Evolutionary conservation across 2,113 vertebrate genomes (phyloP).

Genomic region (Calyptommatus sinebrachiatus): DNA sequence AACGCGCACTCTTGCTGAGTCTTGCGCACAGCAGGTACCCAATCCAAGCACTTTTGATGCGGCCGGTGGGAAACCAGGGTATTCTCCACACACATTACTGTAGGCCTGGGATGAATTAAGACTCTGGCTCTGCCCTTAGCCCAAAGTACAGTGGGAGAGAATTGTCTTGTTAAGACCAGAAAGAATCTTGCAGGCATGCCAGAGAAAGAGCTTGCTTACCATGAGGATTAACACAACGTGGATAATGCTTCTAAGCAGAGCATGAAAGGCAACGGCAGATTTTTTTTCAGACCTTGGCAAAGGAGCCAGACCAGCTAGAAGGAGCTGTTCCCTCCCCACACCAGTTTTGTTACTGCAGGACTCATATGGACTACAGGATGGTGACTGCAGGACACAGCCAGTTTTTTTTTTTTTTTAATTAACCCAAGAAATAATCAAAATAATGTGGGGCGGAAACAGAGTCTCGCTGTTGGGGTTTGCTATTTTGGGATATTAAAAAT

Average conservation of each 20-base stretch:
- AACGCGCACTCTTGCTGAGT: slow-evolving; percentile 38
- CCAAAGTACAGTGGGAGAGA: slow-evolving; percentile 8
- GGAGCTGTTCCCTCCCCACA: slow-evolving; percentile 25
- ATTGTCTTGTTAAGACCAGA: slow-evolving; percentile 15
- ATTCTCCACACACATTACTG: slow-evolving; percentile 24
- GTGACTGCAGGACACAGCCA: slow-evolving; percentile 25
- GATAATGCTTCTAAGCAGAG: slow-evolving; percentile 42
- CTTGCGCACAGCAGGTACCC: slow-evolving; percentile 45
- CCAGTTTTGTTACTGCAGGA: slow-evolving; percentile 37
- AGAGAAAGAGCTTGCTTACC: slow-evolving; percentile 47
- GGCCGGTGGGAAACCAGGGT: not conserved
- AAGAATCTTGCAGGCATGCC: slow-evolving; percentile 18
- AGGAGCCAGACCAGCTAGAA: slow-evolving; percentile 46
- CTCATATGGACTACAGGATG: slow-evolving; percentile 26
- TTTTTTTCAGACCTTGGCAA: slow-evolving; percentile 38
- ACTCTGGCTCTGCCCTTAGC: slow-evolving; percentile 28
- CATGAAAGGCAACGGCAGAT: slow-evolving; percentile 49
- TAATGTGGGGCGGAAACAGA: not conserved
- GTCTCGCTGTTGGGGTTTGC: too few relatives aligned
- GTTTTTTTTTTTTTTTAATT: not conserved
- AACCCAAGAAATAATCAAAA: slow-evolving; percentile 23
- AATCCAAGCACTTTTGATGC: slow-evolving; percentile 47
- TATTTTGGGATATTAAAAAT: too few relatives aligned
- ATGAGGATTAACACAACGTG: slow-evolving; percentile 39
- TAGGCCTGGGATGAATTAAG: slow-evolving; percentile 37